Percentiles rank a stretch among this genome's conserved stretches.
phyloP scores from a whole-genome alignment of 2,888 invertebrate genomes.

The Cryptophagus acutangulus region DNA sequence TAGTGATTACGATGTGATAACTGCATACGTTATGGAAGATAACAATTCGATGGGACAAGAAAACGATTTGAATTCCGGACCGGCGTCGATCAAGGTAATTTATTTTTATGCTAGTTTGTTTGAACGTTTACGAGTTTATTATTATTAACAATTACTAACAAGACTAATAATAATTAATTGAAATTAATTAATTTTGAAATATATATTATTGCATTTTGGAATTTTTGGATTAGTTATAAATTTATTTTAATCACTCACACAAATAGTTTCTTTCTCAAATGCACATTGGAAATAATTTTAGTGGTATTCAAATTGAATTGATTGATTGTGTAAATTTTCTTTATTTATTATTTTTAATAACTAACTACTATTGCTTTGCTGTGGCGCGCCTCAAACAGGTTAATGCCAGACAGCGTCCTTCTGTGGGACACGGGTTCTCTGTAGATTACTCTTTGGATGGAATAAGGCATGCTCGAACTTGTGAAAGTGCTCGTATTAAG shows the following conservation, averaged over 20 bases:
- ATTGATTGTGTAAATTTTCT: slow-evolving; percentile 4
- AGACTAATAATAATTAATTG: neutral
- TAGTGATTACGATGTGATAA: slow-evolving; percentile 80
- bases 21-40: slow-evolving; percentile 71
- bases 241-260: slow-evolving; percentile 4
- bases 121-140: slow-evolving; percentile 6
- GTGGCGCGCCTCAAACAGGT: slow-evolving; percentile 46
- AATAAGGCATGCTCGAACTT: slow-evolving; percentile 49
- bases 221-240: neutral
- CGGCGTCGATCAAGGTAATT: slow-evolving; percentile 85
- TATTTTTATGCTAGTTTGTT: slow-evolving; percentile 27
- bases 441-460: slow-evolving; percentile 51
- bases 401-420: slow-evolving; percentile 48
- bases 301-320: slow-evolving; percentile 1
- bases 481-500: slow-evolving; percentile 43
- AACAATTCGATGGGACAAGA: slow-evolving; percentile 76
- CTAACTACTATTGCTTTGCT: slow-evolving; percentile 43
- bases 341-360: too few relatives aligned
- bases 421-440: slow-evolving; percentile 48
- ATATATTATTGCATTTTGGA: neutral
- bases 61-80: slow-evolving; percentile 70
- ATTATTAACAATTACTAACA: slow-evolving; percentile 9
- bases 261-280: neutral
- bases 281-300: neutral
- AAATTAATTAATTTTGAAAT: neutral